Percentiles rank a stretch among this genome's conserved stretches.
phyloP scores from a whole-genome alignment of 2,888 invertebrate genomes.

The Agrochola circellaris region DNA sequence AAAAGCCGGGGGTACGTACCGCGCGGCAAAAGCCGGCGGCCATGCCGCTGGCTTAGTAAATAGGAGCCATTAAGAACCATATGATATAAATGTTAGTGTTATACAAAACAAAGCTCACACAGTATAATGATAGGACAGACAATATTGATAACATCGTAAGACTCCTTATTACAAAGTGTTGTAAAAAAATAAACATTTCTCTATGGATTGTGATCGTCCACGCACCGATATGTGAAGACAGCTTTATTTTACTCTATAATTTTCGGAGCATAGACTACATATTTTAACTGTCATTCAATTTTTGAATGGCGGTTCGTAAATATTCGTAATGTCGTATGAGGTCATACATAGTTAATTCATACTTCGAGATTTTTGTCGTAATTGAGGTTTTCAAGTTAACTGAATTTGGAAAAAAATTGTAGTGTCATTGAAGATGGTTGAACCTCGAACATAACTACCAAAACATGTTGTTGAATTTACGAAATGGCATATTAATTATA shows the following conservation, averaged over 20 bases:
- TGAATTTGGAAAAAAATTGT: constrained; percentile 10
- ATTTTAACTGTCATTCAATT: not conserved
- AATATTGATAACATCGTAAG: constrained; percentile 52
- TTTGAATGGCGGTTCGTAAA: not conserved
- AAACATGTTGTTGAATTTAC: not conserved
- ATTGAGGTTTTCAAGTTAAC: not conserved
- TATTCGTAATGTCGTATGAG: constrained; percentile 1
- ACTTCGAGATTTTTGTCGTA: not conserved
- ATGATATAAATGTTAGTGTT: constrained; percentile 31
- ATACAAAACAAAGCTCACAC: constrained; percentile 50
- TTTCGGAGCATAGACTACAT: constrained; percentile 16
- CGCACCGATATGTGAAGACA: constrained; percentile 54
- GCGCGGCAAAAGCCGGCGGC: no score
- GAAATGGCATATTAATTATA: not conserved
- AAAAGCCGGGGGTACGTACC: no score
- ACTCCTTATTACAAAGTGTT: constrained; percentile 52
- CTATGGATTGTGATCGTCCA: constrained; percentile 54
- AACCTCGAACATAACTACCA: not conserved
- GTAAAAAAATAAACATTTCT: constrained; percentile 56
- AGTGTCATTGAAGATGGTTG: not conserved
- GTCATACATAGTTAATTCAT: not conserved
- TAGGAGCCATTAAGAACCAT: no score
- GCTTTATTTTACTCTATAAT: constrained; percentile 24
- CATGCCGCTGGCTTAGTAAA: no score
- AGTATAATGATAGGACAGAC: constrained; percentile 41